Conservation (phyloP, 1,140 invertebrate species). For the Drusus annulatus region DNA sequence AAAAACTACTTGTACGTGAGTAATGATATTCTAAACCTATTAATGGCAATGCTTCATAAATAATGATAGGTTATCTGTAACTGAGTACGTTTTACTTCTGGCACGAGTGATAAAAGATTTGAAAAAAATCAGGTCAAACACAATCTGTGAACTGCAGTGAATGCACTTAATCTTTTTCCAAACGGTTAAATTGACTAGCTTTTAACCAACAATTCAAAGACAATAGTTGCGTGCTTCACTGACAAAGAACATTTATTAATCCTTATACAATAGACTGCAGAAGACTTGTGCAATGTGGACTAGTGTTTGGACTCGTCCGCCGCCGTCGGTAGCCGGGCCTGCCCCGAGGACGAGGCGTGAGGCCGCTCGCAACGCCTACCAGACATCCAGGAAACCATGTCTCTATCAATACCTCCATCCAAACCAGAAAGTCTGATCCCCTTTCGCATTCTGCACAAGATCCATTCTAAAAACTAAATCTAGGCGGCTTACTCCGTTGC, state of each 20-base stretch:
- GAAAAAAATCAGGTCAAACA: constrained; percentile 13
- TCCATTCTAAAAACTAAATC: no score
- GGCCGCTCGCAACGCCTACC: no score
- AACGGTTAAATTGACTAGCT: neutral
- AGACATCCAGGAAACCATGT: no score
- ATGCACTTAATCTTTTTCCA: neutral
- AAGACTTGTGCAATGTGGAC: no score
- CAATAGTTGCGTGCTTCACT: neutral
- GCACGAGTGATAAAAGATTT: constrained; percentile 11
- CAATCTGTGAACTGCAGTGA: neutral
- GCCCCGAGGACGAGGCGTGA: no score
- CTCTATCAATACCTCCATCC: no score
- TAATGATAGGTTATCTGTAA: constrained; percentile 17
- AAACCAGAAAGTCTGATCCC: no score
- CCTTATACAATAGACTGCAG: no score
- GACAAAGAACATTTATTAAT: neutral
- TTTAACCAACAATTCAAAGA: neutral
- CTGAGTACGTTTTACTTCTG: constrained; percentile 7
- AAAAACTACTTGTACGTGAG: neutral
- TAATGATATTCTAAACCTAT: constrained; percentile 6
- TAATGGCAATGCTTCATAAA: neutral
- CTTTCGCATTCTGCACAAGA: no score
- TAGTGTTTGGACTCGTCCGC: no score
- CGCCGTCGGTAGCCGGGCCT: no score
- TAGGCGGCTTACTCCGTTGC: no score